Evolutionary conservation across 2,888 invertebrate species (phyloP).

Genomic region (Apamea sordens): DNA sequence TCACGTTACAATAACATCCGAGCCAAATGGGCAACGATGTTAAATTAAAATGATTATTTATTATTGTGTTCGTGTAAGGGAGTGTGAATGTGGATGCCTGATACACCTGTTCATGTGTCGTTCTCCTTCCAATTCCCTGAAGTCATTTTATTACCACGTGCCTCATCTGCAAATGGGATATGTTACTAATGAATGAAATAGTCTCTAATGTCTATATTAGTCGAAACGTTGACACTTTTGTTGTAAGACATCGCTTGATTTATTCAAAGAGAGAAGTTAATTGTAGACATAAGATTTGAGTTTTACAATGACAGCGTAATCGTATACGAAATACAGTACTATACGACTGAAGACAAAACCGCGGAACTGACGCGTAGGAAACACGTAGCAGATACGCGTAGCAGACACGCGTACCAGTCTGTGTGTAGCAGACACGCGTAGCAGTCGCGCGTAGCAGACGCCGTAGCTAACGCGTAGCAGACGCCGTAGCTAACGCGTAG

Average conservation of each 20-base stretch:
- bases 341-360: background rate
- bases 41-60: slow-evolving; percentile 74
- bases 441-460: background rate
- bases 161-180: background rate
- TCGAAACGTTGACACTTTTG: slow-evolving; percentile 24
- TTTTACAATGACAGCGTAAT: background rate
- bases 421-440: background rate
- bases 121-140: background rate
- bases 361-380: background rate
- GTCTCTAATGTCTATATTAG: slow-evolving; percentile 10
- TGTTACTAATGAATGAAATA: slow-evolving; percentile 3
- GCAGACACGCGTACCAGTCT: background rate
- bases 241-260: background rate
- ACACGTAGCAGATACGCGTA: slow-evolving; percentile 1
- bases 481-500: too few species aligned
- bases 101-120: slow-evolving; percentile 9
- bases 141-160: slow-evolving; percentile 26
- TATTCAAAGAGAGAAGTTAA: slow-evolving; percentile 2
- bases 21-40: slow-evolving; percentile 74
- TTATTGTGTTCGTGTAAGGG: slow-evolving; percentile 61
- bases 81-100: slow-evolving; percentile 13
- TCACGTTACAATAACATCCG: slow-evolving; percentile 66
- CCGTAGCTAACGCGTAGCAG: background rate
- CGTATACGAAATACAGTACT: background rate
- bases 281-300: background rate